Evolutionary conservation across 2,888 invertebrate genomes (phyloP).

Genomic region (Catocala nupta): DNA sequence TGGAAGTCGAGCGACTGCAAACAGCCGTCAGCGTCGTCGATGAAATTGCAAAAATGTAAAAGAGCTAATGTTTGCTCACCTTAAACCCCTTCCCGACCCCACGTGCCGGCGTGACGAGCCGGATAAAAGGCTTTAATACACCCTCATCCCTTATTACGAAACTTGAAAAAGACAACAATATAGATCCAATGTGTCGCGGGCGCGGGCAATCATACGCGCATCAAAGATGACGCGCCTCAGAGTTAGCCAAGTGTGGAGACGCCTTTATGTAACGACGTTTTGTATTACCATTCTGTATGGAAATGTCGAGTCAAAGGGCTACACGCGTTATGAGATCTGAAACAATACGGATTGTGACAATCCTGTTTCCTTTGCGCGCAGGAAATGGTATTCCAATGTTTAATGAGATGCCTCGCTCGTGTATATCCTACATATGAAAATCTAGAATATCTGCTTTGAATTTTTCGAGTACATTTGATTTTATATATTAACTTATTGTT

Average conservation of each 20-base stretch:
- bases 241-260: slow-evolving; percentile 83
- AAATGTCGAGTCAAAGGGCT: slow-evolving; percentile 82
- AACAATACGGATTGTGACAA: slow-evolving; percentile 85
- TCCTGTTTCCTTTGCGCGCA: slow-evolving; percentile 82
- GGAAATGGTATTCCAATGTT: slow-evolving; percentile 83
- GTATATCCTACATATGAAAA: slow-evolving; percentile 62
- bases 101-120: slow-evolving; percentile 85
- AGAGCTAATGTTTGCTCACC: slow-evolving; percentile 87
- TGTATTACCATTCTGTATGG: slow-evolving; percentile 75
- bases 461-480: slow-evolving; percentile 21
- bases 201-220: slow-evolving; percentile 87
- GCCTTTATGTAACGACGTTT: slow-evolving; percentile 77
- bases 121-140: slow-evolving; percentile 88
- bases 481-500: too few relatives aligned
- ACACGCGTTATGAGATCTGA: slow-evolving; percentile 84
- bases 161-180: slow-evolving; percentile 88
- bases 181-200: slow-evolving; percentile 87
- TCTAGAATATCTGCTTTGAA: slow-evolving; percentile 38
- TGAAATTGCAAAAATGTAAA: slow-evolving; percentile 88
- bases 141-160: slow-evolving; percentile 88
- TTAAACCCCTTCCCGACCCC: slow-evolving; percentile 86
- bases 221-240: slow-evolving; percentile 82
- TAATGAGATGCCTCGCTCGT: slow-evolving; percentile 78
- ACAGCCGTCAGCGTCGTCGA: slow-evolving; percentile 81
- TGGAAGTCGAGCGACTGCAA: slow-evolving; percentile 73